Percentiles rank a stretch among this genome's conserved stretches.
These are phyloP conservation scores for Symphodus melops DNA, from an alignment of 2,113 vertebrate species.

Conservation along the genomic window DNA sequence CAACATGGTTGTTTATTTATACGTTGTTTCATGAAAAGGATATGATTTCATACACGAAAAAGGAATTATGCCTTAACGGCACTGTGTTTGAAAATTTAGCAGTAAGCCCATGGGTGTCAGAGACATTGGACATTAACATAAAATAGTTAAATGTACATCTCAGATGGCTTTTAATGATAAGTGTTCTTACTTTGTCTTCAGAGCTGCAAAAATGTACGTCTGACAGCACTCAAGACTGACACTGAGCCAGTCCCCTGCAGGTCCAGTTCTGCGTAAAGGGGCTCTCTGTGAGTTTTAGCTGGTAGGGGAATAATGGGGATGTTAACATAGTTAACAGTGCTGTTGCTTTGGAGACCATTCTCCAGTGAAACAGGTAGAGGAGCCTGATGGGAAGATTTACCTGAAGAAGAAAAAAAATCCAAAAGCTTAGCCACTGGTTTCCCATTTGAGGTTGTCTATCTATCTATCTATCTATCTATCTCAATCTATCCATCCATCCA, in stretches of 20 bases:
- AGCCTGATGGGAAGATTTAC: slow-evolving; percentile 7
- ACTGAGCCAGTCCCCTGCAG: slow-evolving; percentile 77
- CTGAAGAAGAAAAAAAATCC: slow-evolving; percentile 24
- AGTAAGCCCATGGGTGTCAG: too few relatives aligned
- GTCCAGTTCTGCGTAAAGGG: slow-evolving; percentile 88
- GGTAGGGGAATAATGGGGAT: slow-evolving; percentile 86
- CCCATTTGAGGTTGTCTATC: too few relatives aligned
- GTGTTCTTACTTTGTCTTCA: slow-evolving; percentile 54
- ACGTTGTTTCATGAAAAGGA: not conserved
- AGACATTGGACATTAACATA: too few relatives aligned
- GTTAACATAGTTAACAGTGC: slow-evolving; percentile 86
- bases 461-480: too few relatives aligned
- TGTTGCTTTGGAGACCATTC: slow-evolving; percentile 57
- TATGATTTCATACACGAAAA: too few relatives aligned
- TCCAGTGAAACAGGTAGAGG: not conserved
- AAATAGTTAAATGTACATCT: not conserved
- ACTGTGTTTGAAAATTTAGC: too few relatives aligned
- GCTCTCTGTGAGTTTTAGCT: slow-evolving; percentile 72
- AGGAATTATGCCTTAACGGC: too few relatives aligned
- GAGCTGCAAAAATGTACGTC: slow-evolving; percentile 80
- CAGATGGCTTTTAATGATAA: not conserved
- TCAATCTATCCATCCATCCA: too few relatives aligned
- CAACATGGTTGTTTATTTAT: not conserved
- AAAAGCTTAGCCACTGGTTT: not conserved
- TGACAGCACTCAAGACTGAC: slow-evolving; percentile 56